A percentile compares a stretch with the other conserved stretches of the same genome.
These are phyloP conservation scores for Xestoiulus laeticollis DNA, from an alignment of 2,888 invertebrate species.

Conservation along the genomic window DNA sequence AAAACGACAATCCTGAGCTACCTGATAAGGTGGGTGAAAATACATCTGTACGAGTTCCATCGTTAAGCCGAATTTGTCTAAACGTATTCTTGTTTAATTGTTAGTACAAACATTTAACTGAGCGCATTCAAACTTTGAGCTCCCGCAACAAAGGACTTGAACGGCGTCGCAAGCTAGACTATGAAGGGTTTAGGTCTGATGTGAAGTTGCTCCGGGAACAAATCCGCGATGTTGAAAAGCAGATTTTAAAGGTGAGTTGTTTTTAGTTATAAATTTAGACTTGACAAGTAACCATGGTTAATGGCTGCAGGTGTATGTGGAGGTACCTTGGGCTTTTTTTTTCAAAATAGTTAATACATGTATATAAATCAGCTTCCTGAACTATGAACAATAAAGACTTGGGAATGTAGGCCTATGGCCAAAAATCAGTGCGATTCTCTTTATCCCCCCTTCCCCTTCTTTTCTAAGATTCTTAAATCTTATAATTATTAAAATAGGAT, in stretches of 20 bases:
- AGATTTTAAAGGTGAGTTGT: slow-evolving; percentile 45
- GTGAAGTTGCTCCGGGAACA: slow-evolving; percentile 63
- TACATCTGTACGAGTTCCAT: not conserved
- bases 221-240: slow-evolving; percentile 58
- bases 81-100: not conserved
- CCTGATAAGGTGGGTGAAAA: not conserved
- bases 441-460: too few species aligned
- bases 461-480: too few species aligned
- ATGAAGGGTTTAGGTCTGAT: slow-evolving; percentile 66
- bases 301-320: too few species aligned
- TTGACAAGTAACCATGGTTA: too few species aligned
- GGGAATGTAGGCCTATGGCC: too few species aligned
- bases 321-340: too few species aligned
- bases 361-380: too few species aligned
- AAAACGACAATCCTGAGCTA: not conserved
- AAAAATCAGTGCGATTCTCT: too few species aligned
- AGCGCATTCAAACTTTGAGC: slow-evolving; percentile 64
- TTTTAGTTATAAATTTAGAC: not conserved
- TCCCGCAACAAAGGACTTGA: slow-evolving; percentile 64
- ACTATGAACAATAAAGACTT: too few species aligned
- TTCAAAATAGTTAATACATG: too few species aligned
- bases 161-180: slow-evolving; percentile 64
- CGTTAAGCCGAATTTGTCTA: not conserved
- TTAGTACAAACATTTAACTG: slow-evolving; percentile 59
- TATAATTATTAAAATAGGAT: too few species aligned